Evolutionary conservation across 2,797 vertebrate genomes (phyloP), one percentile per base, ranked within the genome.

Genomic region (Gymnoscopelus braueri): DNA sequence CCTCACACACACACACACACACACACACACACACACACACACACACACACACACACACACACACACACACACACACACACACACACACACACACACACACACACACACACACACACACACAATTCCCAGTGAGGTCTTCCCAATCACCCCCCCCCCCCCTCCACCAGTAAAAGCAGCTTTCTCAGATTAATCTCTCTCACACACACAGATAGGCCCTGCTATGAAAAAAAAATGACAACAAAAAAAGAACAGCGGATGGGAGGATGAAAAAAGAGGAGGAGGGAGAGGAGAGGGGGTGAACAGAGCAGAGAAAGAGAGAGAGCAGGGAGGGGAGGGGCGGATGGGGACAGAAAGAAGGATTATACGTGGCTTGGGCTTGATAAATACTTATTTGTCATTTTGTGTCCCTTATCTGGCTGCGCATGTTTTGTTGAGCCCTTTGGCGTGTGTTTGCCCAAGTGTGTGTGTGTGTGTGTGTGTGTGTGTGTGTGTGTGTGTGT

Each of bases 351-450:
- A 82, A 83, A 88, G 85, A 80, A 73, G 91, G 91, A 94, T 94
- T 94, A 93, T 89, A 89, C 65, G 72, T 93, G 91, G 79, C 91
- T 91, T 91, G 87, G 84, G 77, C 57, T 92, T 87, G 90, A 92
- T 94, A 93, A 93, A 93, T 89, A 91, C 89, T 91, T 91, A 89
- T 88, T 91, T 92, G 86, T 91, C 81, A 84, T 91, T 92, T 90
- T 89, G 72, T 61, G 81, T 79, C 74, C 79, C 90, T 93, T 93
- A 94, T 94, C 92, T 87, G 73, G 75, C 77, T 82, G 83, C 54
- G 83, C 93, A 92, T 92, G 86, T 90, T 92, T 76, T n/a, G 67
- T 67, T 84, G 78, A 91, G 79, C 88, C 75, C 69, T 69, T 78
- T 80, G 65, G 71, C 10, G 51, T n/a, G 51, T 13, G 51, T 53